Conservation (phyloP, 1,140 invertebrate genomes). For the Luehdorfia chinensis region DNA sequence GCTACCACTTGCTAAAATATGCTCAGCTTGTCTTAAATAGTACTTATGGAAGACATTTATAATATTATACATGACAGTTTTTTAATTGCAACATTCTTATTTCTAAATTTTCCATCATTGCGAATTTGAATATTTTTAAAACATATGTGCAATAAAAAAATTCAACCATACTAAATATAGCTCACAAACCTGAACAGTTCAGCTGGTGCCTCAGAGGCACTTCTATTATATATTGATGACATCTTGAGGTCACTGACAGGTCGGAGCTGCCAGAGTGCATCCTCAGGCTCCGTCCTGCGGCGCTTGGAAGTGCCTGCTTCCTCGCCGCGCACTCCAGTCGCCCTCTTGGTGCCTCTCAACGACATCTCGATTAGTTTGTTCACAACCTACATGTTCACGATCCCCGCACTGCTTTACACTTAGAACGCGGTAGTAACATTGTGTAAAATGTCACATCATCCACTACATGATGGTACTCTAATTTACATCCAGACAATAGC, state of each 20-base stretch:
- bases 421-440: slow-evolving; percentile 69
- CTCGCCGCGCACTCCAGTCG: slow-evolving; percentile 77
- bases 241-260: slow-evolving; percentile 91
- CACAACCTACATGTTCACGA: slow-evolving; percentile 72
- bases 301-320: slow-evolving; percentile 82
- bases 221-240: slow-evolving; percentile 92
- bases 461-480: slow-evolving; percentile 69
- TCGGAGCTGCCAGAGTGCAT: slow-evolving; percentile 87
- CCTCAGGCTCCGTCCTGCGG: slow-evolving; percentile 82
- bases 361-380: slow-evolving; percentile 58
- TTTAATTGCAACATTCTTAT: no score
- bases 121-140: no score
- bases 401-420: slow-evolving; percentile 65
- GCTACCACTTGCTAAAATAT: no score
- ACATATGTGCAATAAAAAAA: no score
- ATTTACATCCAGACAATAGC: slow-evolving; percentile 39
- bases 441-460: slow-evolving; percentile 73
- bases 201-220: slow-evolving; percentile 91
- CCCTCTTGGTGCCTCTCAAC: slow-evolving; percentile 68
- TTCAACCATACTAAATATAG: no score
- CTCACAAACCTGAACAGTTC: slow-evolving; percentile 87
- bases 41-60: no score
- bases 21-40: no score
- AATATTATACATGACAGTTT: no score
- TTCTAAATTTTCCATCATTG: no score